These are phyloP conservation scores for Theocolax elegans DNA, from an alignment of 1,140 invertebrate genomes.

Conservation along the genomic window DNA sequence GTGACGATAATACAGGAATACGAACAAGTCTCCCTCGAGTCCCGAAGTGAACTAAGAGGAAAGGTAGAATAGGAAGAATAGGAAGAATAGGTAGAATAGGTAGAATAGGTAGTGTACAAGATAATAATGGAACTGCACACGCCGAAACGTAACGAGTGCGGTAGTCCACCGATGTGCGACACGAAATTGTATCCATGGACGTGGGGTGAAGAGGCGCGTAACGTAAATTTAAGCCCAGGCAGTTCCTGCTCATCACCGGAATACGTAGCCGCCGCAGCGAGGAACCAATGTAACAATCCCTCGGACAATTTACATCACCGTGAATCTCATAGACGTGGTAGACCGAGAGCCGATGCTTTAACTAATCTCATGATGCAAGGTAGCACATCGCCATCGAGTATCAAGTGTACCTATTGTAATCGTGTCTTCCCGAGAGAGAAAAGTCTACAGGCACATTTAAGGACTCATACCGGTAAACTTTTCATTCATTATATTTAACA, in stretches of 20 bases:
- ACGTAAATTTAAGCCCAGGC: conserved; percentile 62
- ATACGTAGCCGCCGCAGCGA: conserved; percentile 43
- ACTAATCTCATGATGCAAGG: conserved; percentile 80
- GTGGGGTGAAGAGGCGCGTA: conserved; percentile 63
- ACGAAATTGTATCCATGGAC: conserved; percentile 60
- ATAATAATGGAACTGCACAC: conserved; percentile 57
- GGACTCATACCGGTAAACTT: conserved; percentile 81
- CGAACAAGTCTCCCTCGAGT: no score
- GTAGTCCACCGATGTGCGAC: conserved; percentile 61
- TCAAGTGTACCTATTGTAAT: conserved; percentile 80
- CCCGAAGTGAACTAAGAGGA: no score
- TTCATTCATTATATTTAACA: conserved; percentile 17
- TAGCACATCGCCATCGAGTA: conserved; percentile 76
- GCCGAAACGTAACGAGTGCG: conserved; percentile 53
- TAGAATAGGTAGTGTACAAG: no score
- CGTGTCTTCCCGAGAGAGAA: conserved; percentile 85
- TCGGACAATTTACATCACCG: neutral
- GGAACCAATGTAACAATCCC: neutral
- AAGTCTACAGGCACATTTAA: conserved; percentile 82
- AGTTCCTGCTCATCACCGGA: conserved; percentile 65
- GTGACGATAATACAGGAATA: no score
- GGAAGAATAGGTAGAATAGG: no score
- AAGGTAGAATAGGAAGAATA: no score
- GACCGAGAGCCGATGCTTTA: conserved; percentile 80
- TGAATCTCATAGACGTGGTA: conserved; percentile 69